Evolutionary conservation across 2,797 vertebrate species (phyloP).

Genomic region (Brachymystax lenok): DNA sequence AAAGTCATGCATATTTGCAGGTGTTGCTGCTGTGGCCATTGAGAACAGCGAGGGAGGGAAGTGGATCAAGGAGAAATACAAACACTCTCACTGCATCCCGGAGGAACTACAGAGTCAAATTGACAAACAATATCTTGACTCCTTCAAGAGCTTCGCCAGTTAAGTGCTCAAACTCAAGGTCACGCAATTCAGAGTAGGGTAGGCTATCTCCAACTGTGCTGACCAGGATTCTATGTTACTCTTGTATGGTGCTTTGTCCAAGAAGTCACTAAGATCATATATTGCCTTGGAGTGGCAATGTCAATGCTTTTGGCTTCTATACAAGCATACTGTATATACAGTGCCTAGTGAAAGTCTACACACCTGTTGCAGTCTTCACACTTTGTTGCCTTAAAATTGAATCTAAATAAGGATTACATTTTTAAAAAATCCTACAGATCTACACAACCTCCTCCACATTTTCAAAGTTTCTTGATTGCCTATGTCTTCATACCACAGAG

Average conservation of each 20-base stretch:
- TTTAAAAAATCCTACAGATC: too few species aligned
- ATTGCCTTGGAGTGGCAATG: neutral
- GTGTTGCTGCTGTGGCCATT: slow-evolving; percentile 82
- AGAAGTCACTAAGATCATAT: neutral
- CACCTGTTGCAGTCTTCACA: too few species aligned
- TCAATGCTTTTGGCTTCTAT: neutral
- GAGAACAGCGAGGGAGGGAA: slow-evolving; percentile 83
- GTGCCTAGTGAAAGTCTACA: neutral
- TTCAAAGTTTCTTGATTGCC: too few species aligned
- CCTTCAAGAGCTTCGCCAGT: slow-evolving; percentile 56
- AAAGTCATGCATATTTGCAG: slow-evolving; percentile 53
- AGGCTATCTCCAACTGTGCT: neutral
- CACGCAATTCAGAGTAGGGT: too few species aligned
- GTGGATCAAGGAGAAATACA: slow-evolving; percentile 85
- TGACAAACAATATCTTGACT: slow-evolving; percentile 67
- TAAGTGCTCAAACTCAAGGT: slow-evolving; percentile 15
- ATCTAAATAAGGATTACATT: too few species aligned
- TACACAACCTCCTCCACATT: too few species aligned
- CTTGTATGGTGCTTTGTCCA: neutral
- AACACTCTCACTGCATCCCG: slow-evolving; percentile 82
- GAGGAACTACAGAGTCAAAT: slow-evolving; percentile 76
- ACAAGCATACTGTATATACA: neutral
- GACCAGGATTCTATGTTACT: neutral
- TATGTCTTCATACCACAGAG: too few species aligned
- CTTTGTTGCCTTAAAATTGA: too few species aligned